Evolutionary conservation across 2,888 invertebrate species (phyloP).

Genomic region (Oscheius sp.): DNA sequence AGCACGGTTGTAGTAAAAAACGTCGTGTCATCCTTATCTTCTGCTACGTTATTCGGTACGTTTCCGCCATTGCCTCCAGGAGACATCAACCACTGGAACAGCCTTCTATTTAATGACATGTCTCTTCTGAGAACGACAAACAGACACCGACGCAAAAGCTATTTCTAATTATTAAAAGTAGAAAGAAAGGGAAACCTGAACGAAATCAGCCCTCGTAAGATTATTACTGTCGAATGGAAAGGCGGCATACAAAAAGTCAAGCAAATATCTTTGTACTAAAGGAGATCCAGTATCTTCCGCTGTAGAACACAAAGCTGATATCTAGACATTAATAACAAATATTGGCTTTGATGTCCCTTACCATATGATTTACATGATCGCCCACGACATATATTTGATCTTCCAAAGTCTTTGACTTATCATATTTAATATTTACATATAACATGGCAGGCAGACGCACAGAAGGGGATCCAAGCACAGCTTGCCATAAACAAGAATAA

Average conservation of each 20-base stretch:
- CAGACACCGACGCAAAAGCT: conserved; percentile 74
- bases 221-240: conserved; percentile 85
- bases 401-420: conserved; percentile 82
- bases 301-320: conserved; percentile 83
- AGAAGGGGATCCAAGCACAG: conserved; percentile 84
- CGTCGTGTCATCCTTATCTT: conserved; percentile 50
- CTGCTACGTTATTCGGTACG: conserved; percentile 38
- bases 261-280: conserved; percentile 85
- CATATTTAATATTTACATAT: conserved; percentile 84
- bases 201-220: conserved; percentile 56
- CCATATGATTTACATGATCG: conserved; percentile 86
- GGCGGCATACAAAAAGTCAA: conserved; percentile 85
- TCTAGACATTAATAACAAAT: conserved; percentile 75
- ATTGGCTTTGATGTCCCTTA: conserved; percentile 69
- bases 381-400: conserved; percentile 87
- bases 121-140: conserved; percentile 83
- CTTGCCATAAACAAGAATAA: conserved; percentile 88
- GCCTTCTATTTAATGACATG: conserved; percentile 87
- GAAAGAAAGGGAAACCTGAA: no score
- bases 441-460: conserved; percentile 86
- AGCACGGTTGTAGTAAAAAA: conserved; percentile 56
- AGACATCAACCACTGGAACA: conserved; percentile 84
- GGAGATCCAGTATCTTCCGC: conserved; percentile 80
- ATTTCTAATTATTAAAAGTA: conserved; percentile 57
- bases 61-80: conserved; percentile 47